Conservation (phyloP, 1,140 invertebrate species). For the Amyelois transitella region DNA sequence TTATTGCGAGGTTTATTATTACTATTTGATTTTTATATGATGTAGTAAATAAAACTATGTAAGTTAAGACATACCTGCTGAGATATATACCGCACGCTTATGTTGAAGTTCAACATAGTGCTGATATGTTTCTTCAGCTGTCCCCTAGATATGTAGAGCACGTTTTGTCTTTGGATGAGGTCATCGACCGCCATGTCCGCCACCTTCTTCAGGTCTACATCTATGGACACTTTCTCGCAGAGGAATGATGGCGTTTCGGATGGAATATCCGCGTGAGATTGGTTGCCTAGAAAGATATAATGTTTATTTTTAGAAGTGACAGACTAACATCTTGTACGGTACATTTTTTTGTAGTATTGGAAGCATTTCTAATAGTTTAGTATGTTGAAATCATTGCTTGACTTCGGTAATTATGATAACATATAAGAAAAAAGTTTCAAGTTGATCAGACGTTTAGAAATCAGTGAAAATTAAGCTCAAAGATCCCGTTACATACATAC, state of each 20-base stretch:
- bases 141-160: slow-evolving; percentile 88
- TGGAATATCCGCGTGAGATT: slow-evolving; percentile 78
- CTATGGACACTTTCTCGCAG: slow-evolving; percentile 92
- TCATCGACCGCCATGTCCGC: slow-evolving; percentile 93
- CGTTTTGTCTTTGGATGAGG: slow-evolving; percentile 85
- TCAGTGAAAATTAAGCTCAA: no score
- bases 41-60: no score
- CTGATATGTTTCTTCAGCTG: slow-evolving; percentile 93
- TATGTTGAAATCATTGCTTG: no score
- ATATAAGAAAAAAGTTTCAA: no score
- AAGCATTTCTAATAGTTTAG: no score
- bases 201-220: slow-evolving; percentile 91
- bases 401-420: no score
- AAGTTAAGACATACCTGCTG: slow-evolving; percentile 83
- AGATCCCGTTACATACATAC: no score
- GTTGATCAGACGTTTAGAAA: no score
- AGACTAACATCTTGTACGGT: background rate
- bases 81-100: slow-evolving; percentile 90
- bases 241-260: slow-evolving; percentile 92
- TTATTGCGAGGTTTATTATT: no score
- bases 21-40: no score
- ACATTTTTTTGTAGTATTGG: background rate
- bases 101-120: slow-evolving; percentile 90
- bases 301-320: background rate
- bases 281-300: slow-evolving; percentile 44